Evolutionary conservation across 1,140 invertebrate species (phyloP).

Genomic region (Pseudomyrmex flavicornis): DNA sequence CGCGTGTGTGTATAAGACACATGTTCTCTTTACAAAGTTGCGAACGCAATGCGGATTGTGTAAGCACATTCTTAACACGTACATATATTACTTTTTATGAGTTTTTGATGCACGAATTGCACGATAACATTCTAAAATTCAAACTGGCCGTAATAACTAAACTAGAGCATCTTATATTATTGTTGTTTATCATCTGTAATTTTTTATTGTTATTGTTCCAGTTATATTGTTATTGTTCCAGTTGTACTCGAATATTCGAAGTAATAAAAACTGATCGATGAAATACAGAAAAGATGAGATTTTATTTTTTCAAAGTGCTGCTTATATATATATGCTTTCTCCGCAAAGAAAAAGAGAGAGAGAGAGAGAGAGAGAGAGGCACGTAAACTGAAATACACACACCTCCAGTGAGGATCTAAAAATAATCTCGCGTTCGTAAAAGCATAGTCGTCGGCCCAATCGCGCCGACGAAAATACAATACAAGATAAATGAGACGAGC

Average conservation of each 20-base stretch:
- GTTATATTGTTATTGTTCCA: neutral
- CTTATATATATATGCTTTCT: no score
- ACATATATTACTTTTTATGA: neutral
- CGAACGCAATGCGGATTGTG: neutral
- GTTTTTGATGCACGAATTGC: neutral
- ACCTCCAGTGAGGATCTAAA: conserved; percentile 27
- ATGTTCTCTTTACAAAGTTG: conserved; percentile 5
- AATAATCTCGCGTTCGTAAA: conserved; percentile 48
- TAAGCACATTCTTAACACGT: neutral
- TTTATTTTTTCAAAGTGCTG: neutral
- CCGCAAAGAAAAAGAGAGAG: neutral
- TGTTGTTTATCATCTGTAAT: neutral
- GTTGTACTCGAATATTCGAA: neutral
- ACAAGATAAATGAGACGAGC: conserved; percentile 48
- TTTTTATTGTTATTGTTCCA: neutral
- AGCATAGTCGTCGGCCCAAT: conserved; percentile 41
- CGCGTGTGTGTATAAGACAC: no score
- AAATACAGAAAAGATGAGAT: neutral
- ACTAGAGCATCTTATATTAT: neutral
- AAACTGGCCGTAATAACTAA: neutral
- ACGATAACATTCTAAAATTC: neutral
- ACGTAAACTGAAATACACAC: conserved; percentile 24
- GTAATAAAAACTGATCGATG: neutral
- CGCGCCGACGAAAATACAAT: conserved; percentile 51
- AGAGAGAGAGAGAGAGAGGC: no score